Evolutionary conservation across 2,888 invertebrate species (phyloP), one percentile per base, ranked within the genome.

Genomic region (Dolichopus griseipennis): DNA sequence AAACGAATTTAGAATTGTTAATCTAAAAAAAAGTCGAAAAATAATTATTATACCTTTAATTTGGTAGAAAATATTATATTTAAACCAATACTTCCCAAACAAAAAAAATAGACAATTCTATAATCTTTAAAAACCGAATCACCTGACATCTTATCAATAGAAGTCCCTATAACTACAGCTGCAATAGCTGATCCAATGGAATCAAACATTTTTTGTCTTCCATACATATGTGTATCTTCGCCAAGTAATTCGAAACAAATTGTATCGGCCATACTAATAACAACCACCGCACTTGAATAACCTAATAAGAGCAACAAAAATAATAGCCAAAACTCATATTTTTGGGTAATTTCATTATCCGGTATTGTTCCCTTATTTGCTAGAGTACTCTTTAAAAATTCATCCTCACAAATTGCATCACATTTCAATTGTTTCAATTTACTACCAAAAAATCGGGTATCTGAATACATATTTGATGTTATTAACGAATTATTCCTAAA

Each of bases 141-240:
- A 27, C 83, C 81, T 70, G 90, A 91, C 69, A 87, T 84, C 15
- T 82, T 73, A 75, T 92, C 92, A 33, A 92, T 88, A 1, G 92
- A 81, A n/a, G 86, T 82, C 12, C 92, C 92, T 4, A 89, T 84
- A 18, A 90, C 75, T 20, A 90, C 81, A 0, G 90, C 87, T 73
- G 91, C 85, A 69, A 88, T 79, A 12, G 92, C 92, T 87, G 90
- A 91, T 0, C 92, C 93, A 9, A 93, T 83, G 0, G 93, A 89
- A 0, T 93, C 93, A 88, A 90, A 94, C 69, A 92, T 82, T 67
- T 92, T 84, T 78, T 94, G 93, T 73, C 87, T 85, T 0, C 94
- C 94, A 77, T 91, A 94, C 34, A 85, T 83, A 21, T 87, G 84
- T 2, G 86, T 84, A 71, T 85, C 84, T 20, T 87, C 85, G 68